Base-by-base conservation (phyloP, 1,140 invertebrate genomes). In the Drosophila pseudoananassae region DNA sequence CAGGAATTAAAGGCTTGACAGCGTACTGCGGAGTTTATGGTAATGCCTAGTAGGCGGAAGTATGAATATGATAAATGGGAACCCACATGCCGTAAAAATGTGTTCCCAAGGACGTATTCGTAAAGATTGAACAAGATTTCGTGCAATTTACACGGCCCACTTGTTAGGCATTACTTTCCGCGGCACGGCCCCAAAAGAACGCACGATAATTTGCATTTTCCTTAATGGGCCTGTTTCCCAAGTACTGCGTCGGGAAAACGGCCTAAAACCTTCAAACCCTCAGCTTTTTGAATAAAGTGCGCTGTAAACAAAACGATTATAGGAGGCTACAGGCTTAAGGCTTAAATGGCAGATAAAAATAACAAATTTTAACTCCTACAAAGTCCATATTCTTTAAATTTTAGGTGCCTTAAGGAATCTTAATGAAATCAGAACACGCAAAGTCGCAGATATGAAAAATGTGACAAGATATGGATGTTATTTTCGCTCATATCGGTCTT, bases 211-310 rank as follows among this genome's bases (percentile, higher is more conserved):
- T 78, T 83, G 60, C 70, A 71, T 63, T 60, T 36, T 36, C 55
- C 72, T 68, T 77, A 73, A 85, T 76, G 71, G 57, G 31, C 51
- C 52, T 79, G 77, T 72, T 73, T 36, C 64, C 60, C 55, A 69
- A 61, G 53, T 52, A 55, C 58, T 63, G 50, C 12, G 10, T 17
- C 46, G 43, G n/a, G 46, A 45, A 29, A 27, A 27, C 6, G 40
- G 38, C 47, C 46, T 84, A 55, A 61, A 76, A 55, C 31, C 23
- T 33, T 33, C 31, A 31, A 46, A 23, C 47, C 51, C 15, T 27
- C 12, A 45, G 12, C 38, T 40, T 56, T 54, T 66, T 45, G 46
- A 65, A 55, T 55, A 70, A 64, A 50, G 20, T 47, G 51, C 46
- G 4, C 59, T 58, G 56, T 78, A 69, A 68, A 69, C 76, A 64